A percentile compares a stretch with the other conserved stretches of the same genome.
phyloP scores from a whole-genome alignment of 2,888 invertebrate species.

The Diabrotica balteata region DNA sequence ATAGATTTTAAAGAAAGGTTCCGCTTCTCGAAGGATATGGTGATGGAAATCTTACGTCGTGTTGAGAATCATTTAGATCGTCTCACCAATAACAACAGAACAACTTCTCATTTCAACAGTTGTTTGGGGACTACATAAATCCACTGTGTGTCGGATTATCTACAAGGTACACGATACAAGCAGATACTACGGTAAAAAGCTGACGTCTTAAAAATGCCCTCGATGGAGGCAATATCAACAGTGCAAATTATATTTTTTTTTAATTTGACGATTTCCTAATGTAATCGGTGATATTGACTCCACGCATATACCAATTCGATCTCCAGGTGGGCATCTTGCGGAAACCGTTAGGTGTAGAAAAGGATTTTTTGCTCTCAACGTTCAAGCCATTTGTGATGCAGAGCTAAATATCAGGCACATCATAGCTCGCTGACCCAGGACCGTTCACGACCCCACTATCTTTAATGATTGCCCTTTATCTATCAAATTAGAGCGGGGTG shows the following conservation, averaged over 20 bases:
- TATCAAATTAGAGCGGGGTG: slow-evolving; percentile 12
- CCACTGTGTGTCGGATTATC: not conserved
- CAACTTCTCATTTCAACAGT: too few relatives aligned
- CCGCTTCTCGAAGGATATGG: slow-evolving; percentile 3
- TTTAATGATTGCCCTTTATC: slow-evolving; percentile 18
- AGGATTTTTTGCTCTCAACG: not conserved
- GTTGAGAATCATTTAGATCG: not conserved
- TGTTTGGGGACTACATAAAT: not conserved
- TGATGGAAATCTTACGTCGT: not conserved
- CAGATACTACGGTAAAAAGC: not conserved
- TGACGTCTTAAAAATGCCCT: slow-evolving; percentile 5
- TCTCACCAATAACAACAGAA: too few relatives aligned
- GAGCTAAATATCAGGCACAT: slow-evolving; percentile 9
- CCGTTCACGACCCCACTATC: slow-evolving; percentile 20
- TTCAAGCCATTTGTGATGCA: too few relatives aligned
- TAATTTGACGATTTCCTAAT: slow-evolving; percentile 1
- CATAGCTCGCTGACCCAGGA: not conserved
- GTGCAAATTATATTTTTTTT: not conserved
- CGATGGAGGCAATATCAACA: not conserved
- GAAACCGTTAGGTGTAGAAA: too few relatives aligned
- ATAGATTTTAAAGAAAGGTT: slow-evolving; percentile 2
- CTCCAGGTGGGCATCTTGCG: too few relatives aligned
- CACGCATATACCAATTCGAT: not conserved
- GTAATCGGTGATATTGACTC: slow-evolving; percentile 3
- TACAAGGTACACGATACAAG: not conserved